A percentile compares a stretch with the other conserved stretches of the same genome.
phyloP scores from a whole-genome alignment of 2,888 invertebrate genomes.

The Aromia moschata region DNA sequence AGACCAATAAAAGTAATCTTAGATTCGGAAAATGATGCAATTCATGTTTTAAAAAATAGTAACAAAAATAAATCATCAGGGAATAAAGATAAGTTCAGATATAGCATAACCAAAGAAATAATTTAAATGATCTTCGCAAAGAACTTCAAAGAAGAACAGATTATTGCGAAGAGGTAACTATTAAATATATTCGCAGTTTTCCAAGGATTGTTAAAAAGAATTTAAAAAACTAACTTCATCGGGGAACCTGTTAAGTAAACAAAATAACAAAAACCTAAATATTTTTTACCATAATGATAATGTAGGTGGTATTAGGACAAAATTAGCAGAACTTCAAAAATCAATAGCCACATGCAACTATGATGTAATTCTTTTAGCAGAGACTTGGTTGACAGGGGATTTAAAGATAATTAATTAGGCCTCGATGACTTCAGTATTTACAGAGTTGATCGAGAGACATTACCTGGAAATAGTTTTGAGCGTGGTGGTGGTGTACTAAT shows the following conservation, averaged over 20 bases:
- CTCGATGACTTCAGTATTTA: neutral
- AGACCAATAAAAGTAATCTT: conserved; percentile 18
- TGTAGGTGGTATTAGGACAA: neutral
- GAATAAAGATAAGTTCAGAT: conserved; percentile 16
- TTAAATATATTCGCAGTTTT: conserved; percentile 19
- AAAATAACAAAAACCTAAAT: neutral
- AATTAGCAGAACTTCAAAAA: neutral
- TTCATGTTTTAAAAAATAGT: conserved; percentile 9
- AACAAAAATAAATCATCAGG: conserved; percentile 13
- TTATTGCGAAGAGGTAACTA: conserved; percentile 21
- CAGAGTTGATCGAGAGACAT: neutral
- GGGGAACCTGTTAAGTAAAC: neutral
- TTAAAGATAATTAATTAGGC: neutral
- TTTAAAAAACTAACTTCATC: neutral
- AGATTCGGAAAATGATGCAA: conserved; percentile 4
- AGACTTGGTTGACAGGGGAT: neutral
- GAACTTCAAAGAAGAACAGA: conserved; percentile 11
- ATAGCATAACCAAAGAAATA: conserved; percentile 15
- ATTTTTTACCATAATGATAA: neutral
- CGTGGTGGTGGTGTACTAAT: neutral
- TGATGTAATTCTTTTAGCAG: neutral
- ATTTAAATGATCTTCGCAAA: conserved; percentile 12
- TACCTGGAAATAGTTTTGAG: neutral
- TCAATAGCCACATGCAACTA: neutral
- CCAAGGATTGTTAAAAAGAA: conserved; percentile 16